phyloP scores from a whole-genome alignment of 2,797 vertebrate species.

The Halcyon badia region DNA sequence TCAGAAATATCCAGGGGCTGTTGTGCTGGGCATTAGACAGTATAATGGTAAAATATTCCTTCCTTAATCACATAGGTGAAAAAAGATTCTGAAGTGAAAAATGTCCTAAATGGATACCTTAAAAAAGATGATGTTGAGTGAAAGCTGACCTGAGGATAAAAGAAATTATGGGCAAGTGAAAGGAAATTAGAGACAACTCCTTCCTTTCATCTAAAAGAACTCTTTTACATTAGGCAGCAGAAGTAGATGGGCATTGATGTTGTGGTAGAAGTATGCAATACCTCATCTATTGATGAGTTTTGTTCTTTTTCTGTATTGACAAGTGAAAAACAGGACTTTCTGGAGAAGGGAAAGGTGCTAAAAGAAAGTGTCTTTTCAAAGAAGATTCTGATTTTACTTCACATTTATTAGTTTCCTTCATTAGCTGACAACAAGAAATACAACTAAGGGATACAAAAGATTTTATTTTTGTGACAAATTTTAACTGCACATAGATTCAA shows the following conservation, averaged over 20 bases:
- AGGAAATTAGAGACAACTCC: neutral
- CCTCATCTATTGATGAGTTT: neutral
- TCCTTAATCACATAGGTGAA: neutral
- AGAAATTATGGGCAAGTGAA: neutral
- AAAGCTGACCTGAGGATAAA: neutral
- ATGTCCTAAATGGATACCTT: neutral
- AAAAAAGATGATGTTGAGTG: neutral
- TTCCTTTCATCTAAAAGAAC: neutral
- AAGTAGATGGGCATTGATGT: neutral
- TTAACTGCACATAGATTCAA: neutral
- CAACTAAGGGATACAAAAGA: neutral
- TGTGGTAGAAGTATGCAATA: neutral
- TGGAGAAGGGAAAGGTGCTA: neutral
- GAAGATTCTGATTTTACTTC: neutral
- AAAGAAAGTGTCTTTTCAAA: neutral
- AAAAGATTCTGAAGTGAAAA: neutral
- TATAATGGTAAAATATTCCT: neutral
- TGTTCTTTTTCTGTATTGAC: neutral
- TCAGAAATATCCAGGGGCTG: neutral
- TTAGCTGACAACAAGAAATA: slow-evolving; percentile 4
- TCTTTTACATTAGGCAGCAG: neutral
- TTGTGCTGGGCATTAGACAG: neutral
- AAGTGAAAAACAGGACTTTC: neutral
- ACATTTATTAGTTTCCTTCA: neutral
- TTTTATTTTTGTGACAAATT: neutral